Evolutionary conservation across 2,888 invertebrate species (phyloP), one percentile per base, ranked within the genome.

Genomic region (Troilus luridus): DNA sequence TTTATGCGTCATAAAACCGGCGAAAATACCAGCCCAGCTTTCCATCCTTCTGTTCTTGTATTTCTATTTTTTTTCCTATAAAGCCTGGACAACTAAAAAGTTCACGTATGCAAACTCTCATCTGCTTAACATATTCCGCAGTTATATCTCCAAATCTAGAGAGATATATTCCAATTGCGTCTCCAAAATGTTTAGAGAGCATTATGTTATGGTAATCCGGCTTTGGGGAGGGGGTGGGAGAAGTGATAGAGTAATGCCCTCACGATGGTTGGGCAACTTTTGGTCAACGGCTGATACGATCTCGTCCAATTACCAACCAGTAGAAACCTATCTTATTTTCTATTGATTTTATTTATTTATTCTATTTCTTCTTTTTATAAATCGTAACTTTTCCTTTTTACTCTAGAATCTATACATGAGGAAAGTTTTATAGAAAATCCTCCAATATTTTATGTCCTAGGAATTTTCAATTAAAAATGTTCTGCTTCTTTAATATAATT

Each of bases 181-280:
- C 85, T 56, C 54, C 54, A 10, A 85, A 85, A 85, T 85, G 56
- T 85, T 58, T 85, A 85, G 56, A 85, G 58, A n/a, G 85, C 56
- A 54, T 85, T 85, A 85, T 85, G 56, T 85, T 85, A 85, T 85
- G 85, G 54, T 85, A 85, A 85, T 85, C 85, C 85, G 56, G 85
- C 56, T 85, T 85, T n/a, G 14, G 85, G 56, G 21, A 56, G 11
- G 21, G 85, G 9, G 85, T 56, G 85, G 85, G 67, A 21, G 67
- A 41, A 41, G 41, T 41, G 41, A 19, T 85, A 56, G 85, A 85
- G 85, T 85, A 85, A 85, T 85, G 85, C 85, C 85, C 85, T 85
- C 85, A 85, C 85, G 11, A 85, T 85, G n/a, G 85, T 89, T 89
- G 62, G 89, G 89, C 89, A 89, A 89, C 89, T 54, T 89, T 89